phyloP scores from a whole-genome alignment of 2,888 invertebrate genomes.

The Augiades crinisus region DNA sequence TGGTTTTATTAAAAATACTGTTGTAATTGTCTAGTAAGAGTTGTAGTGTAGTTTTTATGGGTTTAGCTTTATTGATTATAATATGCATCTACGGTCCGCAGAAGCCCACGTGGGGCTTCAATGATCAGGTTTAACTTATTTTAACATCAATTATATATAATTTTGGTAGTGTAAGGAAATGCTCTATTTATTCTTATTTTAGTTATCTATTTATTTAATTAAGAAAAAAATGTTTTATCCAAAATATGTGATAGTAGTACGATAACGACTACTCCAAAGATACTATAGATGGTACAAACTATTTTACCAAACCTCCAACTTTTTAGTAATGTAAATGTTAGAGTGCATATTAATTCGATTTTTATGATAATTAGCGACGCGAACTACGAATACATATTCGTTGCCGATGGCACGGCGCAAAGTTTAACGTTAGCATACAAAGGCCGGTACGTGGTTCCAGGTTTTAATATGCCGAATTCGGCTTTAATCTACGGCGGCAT shows the following conservation, averaged over 20 bases:
- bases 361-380: conserved; percentile 53
- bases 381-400: conserved; percentile 52
- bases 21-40: too few species aligned
- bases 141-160: background rate
- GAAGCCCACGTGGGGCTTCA: too few species aligned
- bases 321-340: conserved; percentile 45
- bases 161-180: background rate
- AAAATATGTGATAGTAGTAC: too few species aligned
- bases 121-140: too few species aligned
- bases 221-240: too few species aligned
- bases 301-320: conserved; percentile 19
- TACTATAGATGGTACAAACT: background rate
- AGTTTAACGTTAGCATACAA: conserved; percentile 73
- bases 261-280: too few species aligned
- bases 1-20: too few species aligned
- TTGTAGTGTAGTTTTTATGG: too few species aligned
- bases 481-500: conserved; percentile 62
- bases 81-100: too few species aligned
- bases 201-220: too few species aligned
- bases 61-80: too few species aligned
- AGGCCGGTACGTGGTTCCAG: conserved; percentile 56
- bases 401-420: conserved; percentile 56
- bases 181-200: too few species aligned
- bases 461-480: conserved; percentile 72
- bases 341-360: conserved; percentile 52